A percentile compares a stretch with the other conserved stretches of the same genome.
Conservation (phyloP, 2,113 vertebrate species). For the Corynorhinus townsendii region DNA sequence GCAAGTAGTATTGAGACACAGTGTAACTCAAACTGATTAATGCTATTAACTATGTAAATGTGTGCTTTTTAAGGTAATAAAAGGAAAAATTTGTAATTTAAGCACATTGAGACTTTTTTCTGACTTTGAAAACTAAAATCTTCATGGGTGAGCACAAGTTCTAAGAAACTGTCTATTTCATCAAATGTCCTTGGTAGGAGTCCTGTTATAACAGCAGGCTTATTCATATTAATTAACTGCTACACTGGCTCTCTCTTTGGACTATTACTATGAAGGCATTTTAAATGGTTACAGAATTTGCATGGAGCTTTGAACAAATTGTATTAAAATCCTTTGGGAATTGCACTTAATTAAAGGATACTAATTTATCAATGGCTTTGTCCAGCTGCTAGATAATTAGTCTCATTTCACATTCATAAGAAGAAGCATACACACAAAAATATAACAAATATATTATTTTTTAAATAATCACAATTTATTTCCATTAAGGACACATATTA, state of each 20-base stretch:
- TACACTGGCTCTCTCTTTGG: neutral
- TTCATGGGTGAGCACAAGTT: neutral
- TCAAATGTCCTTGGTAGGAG: neutral
- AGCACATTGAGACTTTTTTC: neutral
- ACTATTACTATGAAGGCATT: neutral
- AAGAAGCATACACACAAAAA: neutral
- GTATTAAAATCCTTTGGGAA: slow-evolving; percentile 5
- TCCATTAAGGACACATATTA: neutral
- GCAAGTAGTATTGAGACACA: neutral
- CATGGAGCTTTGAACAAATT: neutral
- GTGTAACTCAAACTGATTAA: neutral
- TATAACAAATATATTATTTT: slow-evolving; percentile 14
- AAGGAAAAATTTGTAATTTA: neutral
- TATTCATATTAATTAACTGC: neutral
- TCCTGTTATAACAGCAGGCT: neutral
- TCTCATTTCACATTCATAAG: slow-evolving; percentile 59
- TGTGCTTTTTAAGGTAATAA: neutral
- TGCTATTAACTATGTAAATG: neutral
- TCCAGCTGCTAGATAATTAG: slow-evolving; percentile 35
- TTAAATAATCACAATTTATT: neutral
- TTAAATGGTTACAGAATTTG: neutral
- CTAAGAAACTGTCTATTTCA: neutral
- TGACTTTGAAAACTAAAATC: neutral
- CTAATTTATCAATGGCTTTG: slow-evolving; percentile 41
- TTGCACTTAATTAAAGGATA: slow-evolving; percentile 58